Evolutionary conservation across 1,140 invertebrate genomes (phyloP).

Genomic region (Cylas formicarius): DNA sequence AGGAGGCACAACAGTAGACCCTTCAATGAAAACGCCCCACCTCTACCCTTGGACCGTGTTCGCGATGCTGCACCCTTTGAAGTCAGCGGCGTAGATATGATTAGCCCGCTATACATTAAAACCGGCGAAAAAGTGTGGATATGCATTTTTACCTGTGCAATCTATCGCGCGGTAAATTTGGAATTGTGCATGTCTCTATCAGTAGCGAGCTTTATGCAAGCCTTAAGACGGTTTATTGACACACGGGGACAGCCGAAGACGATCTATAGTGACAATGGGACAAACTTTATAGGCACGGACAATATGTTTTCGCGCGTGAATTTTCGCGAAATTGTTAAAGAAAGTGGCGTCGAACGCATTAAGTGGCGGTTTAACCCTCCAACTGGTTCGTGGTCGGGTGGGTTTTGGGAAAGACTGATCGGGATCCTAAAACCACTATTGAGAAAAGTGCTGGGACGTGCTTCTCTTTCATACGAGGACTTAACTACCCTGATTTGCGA

Average conservation of each 20-base stretch:
- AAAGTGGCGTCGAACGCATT: conserved; percentile 2
- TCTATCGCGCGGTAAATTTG: conserved; percentile 38
- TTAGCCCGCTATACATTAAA: conserved; percentile 28
- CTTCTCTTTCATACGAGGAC: conserved; percentile 5
- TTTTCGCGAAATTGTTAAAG: conserved; percentile 10
- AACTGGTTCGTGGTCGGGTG: conserved; percentile 42
- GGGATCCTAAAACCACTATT: conserved; percentile 5
- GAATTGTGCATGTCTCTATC: conserved; percentile 33
- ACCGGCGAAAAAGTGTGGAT: conserved; percentile 28
- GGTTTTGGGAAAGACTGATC: conserved; percentile 14
- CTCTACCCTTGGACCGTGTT: conserved; percentile 28
- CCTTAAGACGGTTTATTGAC: conserved; percentile 35
- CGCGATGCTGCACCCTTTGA: conserved; percentile 30
- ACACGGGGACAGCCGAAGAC: conserved; percentile 31
- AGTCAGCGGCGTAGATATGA: conserved; percentile 32
- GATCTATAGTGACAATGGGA: conserved; percentile 39
- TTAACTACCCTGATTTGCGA: conserved; percentile 10
- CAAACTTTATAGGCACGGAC: conserved; percentile 33
- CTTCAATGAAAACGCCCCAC: conserved; percentile 17
- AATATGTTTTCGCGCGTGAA: conserved; percentile 32
- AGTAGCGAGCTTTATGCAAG: conserved; percentile 31
- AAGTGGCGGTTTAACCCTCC: conserved; percentile 23
- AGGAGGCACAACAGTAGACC: conserved; percentile 25
- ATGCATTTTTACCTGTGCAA: conserved; percentile 29
- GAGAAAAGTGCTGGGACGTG: conserved; percentile 4